Evolutionary conservation across 2,888 invertebrate species (phyloP).

Genomic region (Leptinotarsa peninsularis): DNA sequence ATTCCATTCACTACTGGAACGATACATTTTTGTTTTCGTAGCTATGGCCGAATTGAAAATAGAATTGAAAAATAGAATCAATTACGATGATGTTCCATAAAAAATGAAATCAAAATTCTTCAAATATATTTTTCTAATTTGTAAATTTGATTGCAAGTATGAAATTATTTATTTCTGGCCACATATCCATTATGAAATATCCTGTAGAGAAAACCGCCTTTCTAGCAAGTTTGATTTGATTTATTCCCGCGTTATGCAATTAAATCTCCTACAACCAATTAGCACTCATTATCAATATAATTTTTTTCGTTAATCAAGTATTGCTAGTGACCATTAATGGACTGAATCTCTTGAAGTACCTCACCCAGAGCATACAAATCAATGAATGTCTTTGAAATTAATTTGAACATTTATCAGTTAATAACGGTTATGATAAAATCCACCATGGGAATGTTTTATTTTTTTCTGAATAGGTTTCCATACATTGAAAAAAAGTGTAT

Average conservation of each 20-base stretch:
- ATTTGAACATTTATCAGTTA: conserved; percentile 7
- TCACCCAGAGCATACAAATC: neutral
- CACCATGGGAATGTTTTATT: neutral
- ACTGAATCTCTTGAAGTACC: conserved; percentile 1
- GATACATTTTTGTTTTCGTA: too few species aligned
- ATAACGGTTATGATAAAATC: neutral
- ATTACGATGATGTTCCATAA: too few species aligned
- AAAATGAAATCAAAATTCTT: too few species aligned
- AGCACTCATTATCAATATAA: conserved; percentile 2
- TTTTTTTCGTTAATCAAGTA: conserved; percentile 4
- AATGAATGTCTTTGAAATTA: neutral
- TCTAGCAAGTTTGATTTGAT: neutral
- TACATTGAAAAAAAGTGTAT: neutral
- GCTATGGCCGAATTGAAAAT: too few species aligned
- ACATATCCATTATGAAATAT: too few species aligned
- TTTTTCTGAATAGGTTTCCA: neutral
- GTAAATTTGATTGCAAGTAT: too few species aligned
- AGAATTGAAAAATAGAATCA: too few species aligned
- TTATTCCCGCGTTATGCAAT: neutral
- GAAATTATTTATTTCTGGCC: too few species aligned
- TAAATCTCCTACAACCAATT: conserved; percentile 10
- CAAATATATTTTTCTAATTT: too few species aligned
- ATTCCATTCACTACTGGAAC: too few species aligned
- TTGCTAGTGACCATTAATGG: neutral
- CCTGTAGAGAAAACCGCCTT: neutral